phyloP scores from a whole-genome alignment of 2,888 invertebrate genomes.

The Chironomus tentans region DNA sequence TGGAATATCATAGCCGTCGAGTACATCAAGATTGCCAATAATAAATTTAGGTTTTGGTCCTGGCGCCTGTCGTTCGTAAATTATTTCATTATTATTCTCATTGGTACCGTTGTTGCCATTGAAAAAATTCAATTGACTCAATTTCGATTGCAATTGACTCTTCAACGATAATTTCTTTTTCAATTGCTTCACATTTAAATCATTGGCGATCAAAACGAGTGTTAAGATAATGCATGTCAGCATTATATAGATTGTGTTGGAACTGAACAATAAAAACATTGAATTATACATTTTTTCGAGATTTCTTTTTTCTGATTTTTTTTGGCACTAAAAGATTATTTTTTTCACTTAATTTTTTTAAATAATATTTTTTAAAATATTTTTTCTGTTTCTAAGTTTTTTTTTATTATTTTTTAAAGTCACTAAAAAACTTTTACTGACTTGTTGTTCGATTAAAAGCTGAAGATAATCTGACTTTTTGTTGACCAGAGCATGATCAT shows the following conservation, averaged over 20 bases:
- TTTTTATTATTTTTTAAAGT: neutral
- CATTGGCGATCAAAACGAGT: slow-evolving; percentile 28
- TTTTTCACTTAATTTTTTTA: neutral
- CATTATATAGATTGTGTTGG: slow-evolving; percentile 30
- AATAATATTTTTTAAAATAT: too few relatives aligned
- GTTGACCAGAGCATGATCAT: neutral
- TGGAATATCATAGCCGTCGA: slow-evolving; percentile 50
- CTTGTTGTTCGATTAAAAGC: neutral
- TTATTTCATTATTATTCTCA: too few relatives aligned
- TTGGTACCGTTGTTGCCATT: neutral
- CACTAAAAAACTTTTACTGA: neutral
- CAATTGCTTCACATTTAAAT: slow-evolving; percentile 26
- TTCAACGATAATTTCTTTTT: neutral
- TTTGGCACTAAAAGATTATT: neutral
- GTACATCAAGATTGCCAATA: slow-evolving; percentile 48
- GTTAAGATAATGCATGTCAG: slow-evolving; percentile 29
- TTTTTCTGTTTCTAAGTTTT: neutral
- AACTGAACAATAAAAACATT: slow-evolving; percentile 29
- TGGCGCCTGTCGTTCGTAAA: slow-evolving; percentile 40
- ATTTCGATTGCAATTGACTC: neutral
- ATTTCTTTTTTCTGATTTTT: neutral
- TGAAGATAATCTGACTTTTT: neutral
- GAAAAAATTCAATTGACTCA: slow-evolving; percentile 11
- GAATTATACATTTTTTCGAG: slow-evolving; percentile 9
- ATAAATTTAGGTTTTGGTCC: slow-evolving; percentile 48